These are phyloP conservation scores for Eleginops maclovinus DNA, from an alignment of 2,113 vertebrate genomes.

Conservation along the genomic window DNA sequence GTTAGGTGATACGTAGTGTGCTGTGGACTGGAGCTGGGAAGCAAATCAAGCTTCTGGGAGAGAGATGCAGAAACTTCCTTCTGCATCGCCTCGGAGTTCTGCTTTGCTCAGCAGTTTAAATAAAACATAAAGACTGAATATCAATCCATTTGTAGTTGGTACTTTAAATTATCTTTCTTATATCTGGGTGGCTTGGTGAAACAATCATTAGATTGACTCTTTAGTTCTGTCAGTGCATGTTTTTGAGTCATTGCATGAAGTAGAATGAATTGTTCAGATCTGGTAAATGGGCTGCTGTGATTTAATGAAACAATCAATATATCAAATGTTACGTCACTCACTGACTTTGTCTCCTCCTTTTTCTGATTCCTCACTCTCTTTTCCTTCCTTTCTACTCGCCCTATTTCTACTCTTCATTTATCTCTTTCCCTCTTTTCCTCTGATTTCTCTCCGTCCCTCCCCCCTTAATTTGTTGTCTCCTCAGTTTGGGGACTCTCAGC, in stretches of 20 bases:
- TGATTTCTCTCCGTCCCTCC: background rate
- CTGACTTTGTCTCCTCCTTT: background rate
- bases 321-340: background rate
- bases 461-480: background rate
- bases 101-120: conserved; percentile 55
- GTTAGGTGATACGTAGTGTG: conserved; percentile 45
- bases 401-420: background rate
- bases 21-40: conserved; percentile 57
- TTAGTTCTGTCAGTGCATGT: conserved; percentile 57
- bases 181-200: conserved; percentile 23
- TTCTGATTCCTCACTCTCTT: background rate
- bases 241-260: conserved; percentile 73
- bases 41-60: conserved; percentile 53
- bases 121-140: background rate
- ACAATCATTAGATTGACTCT: conserved; percentile 9
- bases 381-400: background rate
- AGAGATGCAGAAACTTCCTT: conserved; percentile 21
- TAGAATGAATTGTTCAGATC: conserved; percentile 22
- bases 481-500: conserved; percentile 98
- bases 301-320: conserved; percentile 2
- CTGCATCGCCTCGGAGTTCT: conserved; percentile 28
- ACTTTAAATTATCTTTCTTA: background rate
- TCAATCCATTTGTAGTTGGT: background rate
- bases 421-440: background rate
- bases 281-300: conserved; percentile 30